phyloP scores from a whole-genome alignment of 2,113 vertebrate genomes.

The Stigmatopora nigra region DNA sequence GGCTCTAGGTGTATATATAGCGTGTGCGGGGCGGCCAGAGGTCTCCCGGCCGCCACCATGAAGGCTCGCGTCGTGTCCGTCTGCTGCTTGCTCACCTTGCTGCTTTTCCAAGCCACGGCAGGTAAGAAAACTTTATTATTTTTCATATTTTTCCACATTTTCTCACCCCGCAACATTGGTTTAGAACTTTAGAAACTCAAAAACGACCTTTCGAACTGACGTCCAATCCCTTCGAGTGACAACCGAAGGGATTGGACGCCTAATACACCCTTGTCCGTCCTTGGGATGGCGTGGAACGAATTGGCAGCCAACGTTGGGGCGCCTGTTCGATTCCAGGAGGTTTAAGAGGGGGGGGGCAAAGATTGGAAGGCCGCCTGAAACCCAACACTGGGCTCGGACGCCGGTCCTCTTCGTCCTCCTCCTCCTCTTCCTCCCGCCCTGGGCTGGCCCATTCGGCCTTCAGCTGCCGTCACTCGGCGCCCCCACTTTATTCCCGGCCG shows the following conservation, averaged over 20 bases:
- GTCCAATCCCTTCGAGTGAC: no score
- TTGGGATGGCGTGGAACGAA: constrained; percentile 57
- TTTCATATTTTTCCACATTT: no score
- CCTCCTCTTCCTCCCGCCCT: constrained; percentile 44
- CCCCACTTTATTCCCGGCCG: constrained; percentile 75
- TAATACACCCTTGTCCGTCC: constrained; percentile 68
- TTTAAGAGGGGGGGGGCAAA: constrained; percentile 68
- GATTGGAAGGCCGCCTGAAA: constrained; percentile 68
- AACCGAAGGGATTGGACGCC: no score
- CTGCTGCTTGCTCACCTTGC: constrained; percentile 68
- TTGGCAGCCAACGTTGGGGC: constrained; percentile 25
- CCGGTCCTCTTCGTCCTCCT: not conserved
- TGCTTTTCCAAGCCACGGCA: constrained; percentile 67
- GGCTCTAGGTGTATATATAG: constrained; percentile 66
- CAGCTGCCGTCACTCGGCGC: constrained; percentile 73
- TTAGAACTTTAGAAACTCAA: no score
- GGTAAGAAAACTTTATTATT: constrained; percentile 49
- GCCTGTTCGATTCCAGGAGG: constrained; percentile 52
- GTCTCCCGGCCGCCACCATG: constrained; percentile 78
- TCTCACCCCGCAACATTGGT: no score
- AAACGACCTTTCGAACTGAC: constrained; percentile 7
- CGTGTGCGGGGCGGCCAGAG: constrained; percentile 50
- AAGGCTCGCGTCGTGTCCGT: constrained; percentile 64
- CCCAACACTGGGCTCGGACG: constrained; percentile 56
- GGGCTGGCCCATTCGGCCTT: constrained; percentile 9